Base-by-base conservation (phyloP, 2,113 vertebrate genomes). In the Pterocles gutturalis region DNA sequence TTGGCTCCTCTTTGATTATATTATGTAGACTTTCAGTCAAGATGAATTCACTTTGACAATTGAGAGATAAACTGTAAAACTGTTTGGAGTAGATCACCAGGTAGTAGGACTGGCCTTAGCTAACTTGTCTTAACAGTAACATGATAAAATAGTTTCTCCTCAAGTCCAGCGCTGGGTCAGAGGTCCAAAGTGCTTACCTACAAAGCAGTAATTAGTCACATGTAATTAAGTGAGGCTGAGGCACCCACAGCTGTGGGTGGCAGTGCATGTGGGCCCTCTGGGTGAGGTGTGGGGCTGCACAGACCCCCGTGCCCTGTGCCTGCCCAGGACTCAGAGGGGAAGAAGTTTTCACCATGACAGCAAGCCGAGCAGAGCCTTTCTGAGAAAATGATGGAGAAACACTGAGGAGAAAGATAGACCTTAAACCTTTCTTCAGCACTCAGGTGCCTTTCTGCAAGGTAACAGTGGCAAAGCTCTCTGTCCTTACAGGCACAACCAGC, bases 281-380 rank as follows among this genome's bases (percentile, higher is more conserved):
- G 5, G 2, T 2, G 17, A 41, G 1, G 2, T 2, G 26, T 22
- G 51, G 10, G 41, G 20, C 26, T 15, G 38, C 45, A 10, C 9
- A n/a, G n/a, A 20, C 4, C 4, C 19, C 9, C 11, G 13, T 18
- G 15, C 4, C 36, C 12, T 0, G 2, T 0, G 0, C 14, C 38
- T 18, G 34, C 28, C 16, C 8, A 8, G 16, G 12, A 9, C 13
- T 67, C 12, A 13, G 1, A 2, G 21, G 5, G 72, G 8, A 5
- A 33, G 86, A 58, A 1, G 2, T 12, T 78, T 94, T 70, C 18
- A n/a, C 43, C 11, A 5, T 7, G 16, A 55, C 31, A 79, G 34
- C 15, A 75, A 67, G 45, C 11, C 29, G 33, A 83, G 31, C 33
- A 55, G 34, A 1, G 3, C 13, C 10, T 46, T 83, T 48, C 58